phyloP scores from a whole-genome alignment of 1,140 invertebrate genomes.

The Trichomalopsis sarcophagae region DNA sequence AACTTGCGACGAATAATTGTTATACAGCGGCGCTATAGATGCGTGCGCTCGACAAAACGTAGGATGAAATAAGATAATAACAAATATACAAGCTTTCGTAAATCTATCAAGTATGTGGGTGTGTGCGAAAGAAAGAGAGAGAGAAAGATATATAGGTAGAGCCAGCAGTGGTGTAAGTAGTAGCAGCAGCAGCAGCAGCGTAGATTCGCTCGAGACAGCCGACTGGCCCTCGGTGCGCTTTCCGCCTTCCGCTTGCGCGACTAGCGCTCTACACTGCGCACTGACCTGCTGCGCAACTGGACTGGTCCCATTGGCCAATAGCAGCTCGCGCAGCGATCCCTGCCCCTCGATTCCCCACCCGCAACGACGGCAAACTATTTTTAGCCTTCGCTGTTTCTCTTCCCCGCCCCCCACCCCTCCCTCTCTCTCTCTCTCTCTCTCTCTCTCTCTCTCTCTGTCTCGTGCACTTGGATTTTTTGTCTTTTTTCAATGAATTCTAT shows the following conservation, averaged over 20 bases:
- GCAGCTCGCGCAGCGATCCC: neutral
- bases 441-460: neutral
- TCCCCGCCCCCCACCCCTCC: too few relatives aligned
- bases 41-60: too few relatives aligned
- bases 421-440: neutral
- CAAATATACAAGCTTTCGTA: too few relatives aligned
- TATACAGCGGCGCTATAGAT: too few relatives aligned
- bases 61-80: too few relatives aligned
- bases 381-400: neutral
- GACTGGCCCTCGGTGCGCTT: conserved; percentile 44
- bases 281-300: neutral
- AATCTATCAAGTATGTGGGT: too few relatives aligned
- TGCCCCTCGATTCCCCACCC: neutral
- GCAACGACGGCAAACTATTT: conserved; percentile 22
- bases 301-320: neutral
- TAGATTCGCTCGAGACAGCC: conserved; percentile 49
- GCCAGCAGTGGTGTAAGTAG: neutral
- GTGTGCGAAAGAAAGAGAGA: neutral
- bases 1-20: too few relatives aligned
- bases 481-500: neutral
- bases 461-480: neutral
- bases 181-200: conserved; percentile 12
- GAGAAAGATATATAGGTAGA: conserved; percentile 10
- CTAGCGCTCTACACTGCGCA: conserved; percentile 28
- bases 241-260: conserved; percentile 31